phyloP scores from a whole-genome alignment of 2,113 vertebrate species.

The Macrotis lagotis region DNA sequence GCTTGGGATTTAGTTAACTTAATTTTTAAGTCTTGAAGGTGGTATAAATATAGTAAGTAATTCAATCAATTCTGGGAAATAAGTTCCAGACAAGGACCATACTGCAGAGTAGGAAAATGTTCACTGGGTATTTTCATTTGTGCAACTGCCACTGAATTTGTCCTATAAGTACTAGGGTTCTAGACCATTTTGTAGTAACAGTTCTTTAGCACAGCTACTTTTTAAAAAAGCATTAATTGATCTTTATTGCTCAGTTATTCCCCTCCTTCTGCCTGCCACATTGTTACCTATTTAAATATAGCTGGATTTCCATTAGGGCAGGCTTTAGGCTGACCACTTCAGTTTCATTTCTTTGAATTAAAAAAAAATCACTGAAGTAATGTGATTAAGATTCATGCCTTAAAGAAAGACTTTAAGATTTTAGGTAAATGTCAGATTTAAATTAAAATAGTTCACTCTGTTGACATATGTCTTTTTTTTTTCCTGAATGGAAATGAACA shows the following conservation, averaged over 20 bases:
- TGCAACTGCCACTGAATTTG: neutral
- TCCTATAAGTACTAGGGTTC: neutral
- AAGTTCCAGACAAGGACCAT: neutral
- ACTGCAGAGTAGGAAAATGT: neutral
- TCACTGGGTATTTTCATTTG: neutral
- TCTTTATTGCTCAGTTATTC: neutral
- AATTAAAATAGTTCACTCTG: neutral
- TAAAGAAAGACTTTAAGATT: slow-evolving; percentile 42
- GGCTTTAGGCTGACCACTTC: neutral
- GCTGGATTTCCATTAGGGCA: neutral
- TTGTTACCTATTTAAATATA: neutral
- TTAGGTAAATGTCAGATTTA: slow-evolving; percentile 37
- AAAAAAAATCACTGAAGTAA: slow-evolving; percentile 38
- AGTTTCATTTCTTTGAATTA: slow-evolving; percentile 29
- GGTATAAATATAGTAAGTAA: neutral
- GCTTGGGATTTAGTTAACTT: neutral
- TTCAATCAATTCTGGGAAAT: neutral
- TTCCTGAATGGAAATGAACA: neutral
- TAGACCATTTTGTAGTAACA: neutral
- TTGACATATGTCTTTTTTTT: slow-evolving; percentile 27
- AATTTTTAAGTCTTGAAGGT: neutral
- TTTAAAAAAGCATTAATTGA: slow-evolving; percentile 11
- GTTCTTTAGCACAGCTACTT: neutral
- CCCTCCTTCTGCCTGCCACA: neutral
- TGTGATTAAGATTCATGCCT: slow-evolving; percentile 51